Percentiles rank a stretch among this genome's conserved stretches.
Conservation (phyloP, 2,888 invertebrate genomes). For the Ectemnius continuus region DNA sequence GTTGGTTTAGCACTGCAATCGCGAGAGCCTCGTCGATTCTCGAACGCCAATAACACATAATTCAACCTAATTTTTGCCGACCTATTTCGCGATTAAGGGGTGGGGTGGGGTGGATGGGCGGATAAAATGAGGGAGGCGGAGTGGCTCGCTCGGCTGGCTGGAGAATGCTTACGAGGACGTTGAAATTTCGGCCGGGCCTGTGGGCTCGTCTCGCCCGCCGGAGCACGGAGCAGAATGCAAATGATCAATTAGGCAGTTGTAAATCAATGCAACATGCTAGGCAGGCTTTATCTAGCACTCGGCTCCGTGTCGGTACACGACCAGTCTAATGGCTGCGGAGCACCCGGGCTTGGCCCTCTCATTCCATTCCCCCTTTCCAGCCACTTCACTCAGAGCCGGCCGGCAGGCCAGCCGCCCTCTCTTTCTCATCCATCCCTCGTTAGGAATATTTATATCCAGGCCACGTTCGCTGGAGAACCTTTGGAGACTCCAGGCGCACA, state of each 20-base stretch:
- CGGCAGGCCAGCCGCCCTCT: constrained; percentile 20
- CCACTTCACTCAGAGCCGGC: constrained; percentile 23
- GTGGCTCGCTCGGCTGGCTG: constrained; percentile 13
- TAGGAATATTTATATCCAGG: constrained; percentile 73
- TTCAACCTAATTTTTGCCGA: constrained; percentile 37
- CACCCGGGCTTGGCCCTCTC: constrained; percentile 39
- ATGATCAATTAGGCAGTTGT: constrained; percentile 75
- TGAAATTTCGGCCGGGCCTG: constrained; percentile 5
- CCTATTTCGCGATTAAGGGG: constrained; percentile 32
- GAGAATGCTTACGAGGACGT: constrained; percentile 14
- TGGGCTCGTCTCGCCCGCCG: constrained; percentile 4
- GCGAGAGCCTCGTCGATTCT: no score
- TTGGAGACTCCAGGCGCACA: constrained; percentile 49
- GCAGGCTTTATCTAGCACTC: constrained; percentile 58
- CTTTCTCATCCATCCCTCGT: constrained; percentile 56
- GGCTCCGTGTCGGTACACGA: constrained; percentile 27
- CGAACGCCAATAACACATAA: neutral
- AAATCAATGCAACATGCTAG: constrained; percentile 69
- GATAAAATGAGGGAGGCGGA: constrained; percentile 5
- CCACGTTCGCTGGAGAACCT: constrained; percentile 69
- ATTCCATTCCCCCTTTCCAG: constrained; percentile 46
- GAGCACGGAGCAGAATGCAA: constrained; percentile 66
- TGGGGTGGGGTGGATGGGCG: no score
- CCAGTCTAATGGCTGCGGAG: constrained; percentile 43
- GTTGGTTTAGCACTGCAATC: neutral